A percentile compares a stretch with the other conserved stretches of the same genome.
Evolutionary conservation across 1,140 invertebrate species (phyloP).

Genomic region (Monomorium pharaonis): DNA sequence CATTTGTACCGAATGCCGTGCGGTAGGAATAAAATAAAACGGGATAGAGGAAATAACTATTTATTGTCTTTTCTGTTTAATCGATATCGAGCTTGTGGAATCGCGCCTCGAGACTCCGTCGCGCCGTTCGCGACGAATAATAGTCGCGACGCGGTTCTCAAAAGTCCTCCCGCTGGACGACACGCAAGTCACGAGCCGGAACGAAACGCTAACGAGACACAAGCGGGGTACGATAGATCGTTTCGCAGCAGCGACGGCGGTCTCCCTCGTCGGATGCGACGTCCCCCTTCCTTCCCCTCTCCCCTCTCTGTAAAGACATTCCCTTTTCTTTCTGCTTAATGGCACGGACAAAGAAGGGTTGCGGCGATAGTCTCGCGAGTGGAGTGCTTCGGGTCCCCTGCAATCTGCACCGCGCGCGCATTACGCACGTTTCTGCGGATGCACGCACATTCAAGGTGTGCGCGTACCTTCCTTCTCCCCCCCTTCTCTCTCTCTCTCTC

Average conservation of each 20-base stretch:
- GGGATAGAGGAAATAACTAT: not conserved
- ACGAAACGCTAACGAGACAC: slow-evolving; percentile 45
- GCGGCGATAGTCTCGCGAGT: slow-evolving; percentile 34
- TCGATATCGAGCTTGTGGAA: not conserved
- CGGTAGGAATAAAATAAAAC: not conserved
- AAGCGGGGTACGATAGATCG: slow-evolving; percentile 15
- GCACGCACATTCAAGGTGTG: slow-evolving; percentile 43
- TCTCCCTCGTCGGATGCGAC: not conserved
- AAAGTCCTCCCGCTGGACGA: slow-evolving; percentile 12
- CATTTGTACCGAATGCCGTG: not conserved
- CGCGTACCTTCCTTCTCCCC: not conserved
- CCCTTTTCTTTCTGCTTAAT: slow-evolving; percentile 38
- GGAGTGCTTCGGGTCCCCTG: slow-evolving; percentile 21
- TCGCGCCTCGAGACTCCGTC: not conserved
- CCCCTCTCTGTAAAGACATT: not conserved
- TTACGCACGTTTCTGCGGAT: slow-evolving; percentile 52
- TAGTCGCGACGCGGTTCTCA: not conserved
- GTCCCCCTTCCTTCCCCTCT: not conserved
- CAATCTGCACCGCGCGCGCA: slow-evolving; percentile 44
- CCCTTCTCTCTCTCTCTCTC: not conserved
- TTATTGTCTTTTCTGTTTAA: not conserved
- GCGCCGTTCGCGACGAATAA: not conserved
- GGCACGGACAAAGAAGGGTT: slow-evolving; percentile 45
- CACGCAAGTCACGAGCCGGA: slow-evolving; percentile 34
- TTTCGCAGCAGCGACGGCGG: not conserved